Conservation (phyloP, 2,113 vertebrate genomes). For the Salvator merianae region DNA sequence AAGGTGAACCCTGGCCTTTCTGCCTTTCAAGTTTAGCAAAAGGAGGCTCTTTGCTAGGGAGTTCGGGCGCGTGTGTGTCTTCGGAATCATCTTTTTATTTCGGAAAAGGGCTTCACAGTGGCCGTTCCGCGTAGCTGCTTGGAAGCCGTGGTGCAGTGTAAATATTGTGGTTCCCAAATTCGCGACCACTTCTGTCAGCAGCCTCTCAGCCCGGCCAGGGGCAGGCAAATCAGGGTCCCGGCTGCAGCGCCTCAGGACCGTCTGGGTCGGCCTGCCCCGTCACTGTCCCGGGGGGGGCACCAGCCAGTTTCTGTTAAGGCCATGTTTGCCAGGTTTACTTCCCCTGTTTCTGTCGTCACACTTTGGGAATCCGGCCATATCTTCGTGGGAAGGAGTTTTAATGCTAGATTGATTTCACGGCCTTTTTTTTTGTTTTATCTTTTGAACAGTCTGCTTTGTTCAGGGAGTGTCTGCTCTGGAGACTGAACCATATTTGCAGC, state of each 20-base stretch:
- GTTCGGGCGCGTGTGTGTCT: too few relatives aligned
- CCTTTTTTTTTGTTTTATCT: too few relatives aligned
- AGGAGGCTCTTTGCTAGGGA: not conserved
- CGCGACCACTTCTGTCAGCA: too few relatives aligned
- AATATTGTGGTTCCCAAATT: too few relatives aligned
- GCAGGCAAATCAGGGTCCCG: not conserved
- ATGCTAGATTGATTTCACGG: not conserved
- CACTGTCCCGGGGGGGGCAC: not conserved
- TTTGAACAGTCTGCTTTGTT: not conserved
- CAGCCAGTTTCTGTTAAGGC: not conserved
- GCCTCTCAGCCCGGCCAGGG: not conserved
- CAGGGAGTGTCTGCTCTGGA: not conserved
- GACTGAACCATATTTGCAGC: not conserved
- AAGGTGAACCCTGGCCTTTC: not conserved
- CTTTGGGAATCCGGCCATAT: not conserved
- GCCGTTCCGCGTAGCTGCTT: not conserved
- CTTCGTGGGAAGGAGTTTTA: not conserved
- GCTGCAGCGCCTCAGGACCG: not conserved
- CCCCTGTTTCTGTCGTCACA: not conserved
- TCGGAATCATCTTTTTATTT: too few relatives aligned
- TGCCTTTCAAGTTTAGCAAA: not conserved
- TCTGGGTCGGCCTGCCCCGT: not conserved
- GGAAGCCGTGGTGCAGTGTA: not conserved
- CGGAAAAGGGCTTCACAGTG: not conserved
- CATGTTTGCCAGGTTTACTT: not conserved